Conservation (phyloP, 2,888 invertebrate species). For the Sinotaia quadrata region DNA sequence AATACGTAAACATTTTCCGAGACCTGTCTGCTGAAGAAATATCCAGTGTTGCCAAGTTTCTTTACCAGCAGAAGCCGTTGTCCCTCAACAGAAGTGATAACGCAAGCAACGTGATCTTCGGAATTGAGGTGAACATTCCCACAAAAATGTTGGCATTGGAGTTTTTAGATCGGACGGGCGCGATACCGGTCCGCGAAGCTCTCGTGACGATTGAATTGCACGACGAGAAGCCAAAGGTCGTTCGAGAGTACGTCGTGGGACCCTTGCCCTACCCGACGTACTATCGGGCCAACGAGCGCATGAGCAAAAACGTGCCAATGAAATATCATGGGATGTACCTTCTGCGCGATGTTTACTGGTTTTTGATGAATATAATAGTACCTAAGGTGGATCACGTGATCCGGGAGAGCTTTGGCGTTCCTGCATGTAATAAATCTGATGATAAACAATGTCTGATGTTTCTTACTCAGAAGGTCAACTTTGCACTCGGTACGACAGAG, state of each 20-base stretch:
- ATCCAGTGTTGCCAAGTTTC: conserved; percentile 32
- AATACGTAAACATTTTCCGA: conserved; percentile 34
- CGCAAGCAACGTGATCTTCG: neutral
- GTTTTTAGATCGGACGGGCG: conserved; percentile 38
- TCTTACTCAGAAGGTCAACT: conserved; percentile 32
- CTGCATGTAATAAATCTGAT: conserved; percentile 5
- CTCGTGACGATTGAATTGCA: conserved; percentile 44
- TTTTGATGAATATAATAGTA: neutral
- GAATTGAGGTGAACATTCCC: conserved; percentile 43
- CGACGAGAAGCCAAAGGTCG: conserved; percentile 34
- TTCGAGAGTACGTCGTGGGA: conserved; percentile 50
- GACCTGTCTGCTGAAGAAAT: conserved; percentile 38
- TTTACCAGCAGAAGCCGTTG: conserved; percentile 23
- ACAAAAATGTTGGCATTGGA: conserved; percentile 42
- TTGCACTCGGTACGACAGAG: conserved; percentile 12
- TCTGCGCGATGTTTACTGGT: conserved; percentile 12
- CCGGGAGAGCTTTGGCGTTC: conserved; percentile 30
- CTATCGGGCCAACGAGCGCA: conserved; percentile 35
- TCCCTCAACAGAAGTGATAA: neutral
- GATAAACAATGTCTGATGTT: conserved; percentile 20
- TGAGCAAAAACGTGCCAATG: conserved; percentile 12
- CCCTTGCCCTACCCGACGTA: conserved; percentile 47
- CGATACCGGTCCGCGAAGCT: conserved; percentile 45
- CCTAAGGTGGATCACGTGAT: conserved; percentile 13
- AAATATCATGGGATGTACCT: neutral